Percentiles rank a stretch among this genome's conserved stretches.
Evolutionary conservation across 1,140 invertebrate species (phyloP).

Genomic region (Drepana arcuata): DNA sequence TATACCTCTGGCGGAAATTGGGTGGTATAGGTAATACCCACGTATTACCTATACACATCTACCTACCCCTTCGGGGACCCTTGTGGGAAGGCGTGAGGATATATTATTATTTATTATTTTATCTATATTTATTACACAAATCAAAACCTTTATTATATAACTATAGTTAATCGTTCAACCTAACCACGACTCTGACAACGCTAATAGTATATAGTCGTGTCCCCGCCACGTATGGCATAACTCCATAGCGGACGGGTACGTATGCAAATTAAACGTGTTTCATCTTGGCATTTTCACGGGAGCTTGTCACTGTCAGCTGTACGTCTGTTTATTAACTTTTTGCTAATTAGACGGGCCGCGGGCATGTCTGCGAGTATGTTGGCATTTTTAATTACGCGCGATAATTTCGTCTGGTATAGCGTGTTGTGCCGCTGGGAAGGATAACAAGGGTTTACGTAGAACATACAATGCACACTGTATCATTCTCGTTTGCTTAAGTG

Average conservation of each 20-base stretch:
- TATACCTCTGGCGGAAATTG: too few relatives aligned
- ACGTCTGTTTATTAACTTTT: slow-evolving; percentile 68
- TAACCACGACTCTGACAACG: too few relatives aligned
- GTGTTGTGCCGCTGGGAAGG: slow-evolving; percentile 11
- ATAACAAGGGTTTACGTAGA: slow-evolving; percentile 13
- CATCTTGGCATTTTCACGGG: slow-evolving; percentile 64
- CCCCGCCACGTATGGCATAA: slow-evolving; percentile 7
- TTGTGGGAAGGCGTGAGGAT: too few relatives aligned
- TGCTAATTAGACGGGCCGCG: slow-evolving; percentile 61
- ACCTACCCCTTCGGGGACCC: too few relatives aligned
- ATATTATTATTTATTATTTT: too few relatives aligned
- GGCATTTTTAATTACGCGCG: slow-evolving; percentile 61
- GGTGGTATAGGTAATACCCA: too few relatives aligned
- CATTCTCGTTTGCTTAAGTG: slow-evolving; percentile 27
- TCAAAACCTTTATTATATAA: too few relatives aligned
- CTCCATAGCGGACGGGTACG: slow-evolving; percentile 36
- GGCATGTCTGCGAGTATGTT: slow-evolving; percentile 48
- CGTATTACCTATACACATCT: too few relatives aligned
- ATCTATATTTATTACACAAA: too few relatives aligned
- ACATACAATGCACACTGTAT: slow-evolving; percentile 18
- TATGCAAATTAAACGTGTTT: slow-evolving; percentile 67
- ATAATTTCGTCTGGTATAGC: slow-evolving; percentile 37
- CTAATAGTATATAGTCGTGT: neutral
- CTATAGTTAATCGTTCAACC: too few relatives aligned
- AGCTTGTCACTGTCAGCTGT: slow-evolving; percentile 58